A percentile compares a stretch with the other conserved stretches of the same genome.
These are phyloP conservation scores for Hystrix brachyura DNA, from an alignment of 2,113 vertebrate genomes.

Conservation along the genomic window DNA sequence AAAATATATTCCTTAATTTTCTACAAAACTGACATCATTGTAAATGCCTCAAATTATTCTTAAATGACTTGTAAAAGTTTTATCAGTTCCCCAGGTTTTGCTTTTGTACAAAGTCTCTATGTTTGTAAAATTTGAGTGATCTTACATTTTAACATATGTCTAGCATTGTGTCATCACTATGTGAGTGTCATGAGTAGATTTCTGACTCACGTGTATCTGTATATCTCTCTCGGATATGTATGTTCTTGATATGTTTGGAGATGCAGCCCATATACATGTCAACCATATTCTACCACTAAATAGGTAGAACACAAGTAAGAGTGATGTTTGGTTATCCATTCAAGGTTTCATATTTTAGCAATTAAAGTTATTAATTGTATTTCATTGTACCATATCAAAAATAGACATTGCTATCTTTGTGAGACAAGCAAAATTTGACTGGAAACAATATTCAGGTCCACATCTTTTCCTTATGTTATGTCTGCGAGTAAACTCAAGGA, in stretches of 20 bases:
- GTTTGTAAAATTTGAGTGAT: not conserved
- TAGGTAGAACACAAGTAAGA: not conserved
- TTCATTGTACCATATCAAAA: not conserved
- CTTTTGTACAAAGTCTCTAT: not conserved
- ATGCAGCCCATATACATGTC: not conserved
- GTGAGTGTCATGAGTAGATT: not conserved
- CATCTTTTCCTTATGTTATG: not conserved
- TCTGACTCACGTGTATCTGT: not conserved
- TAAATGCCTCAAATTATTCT: not conserved
- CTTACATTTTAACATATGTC: not conserved
- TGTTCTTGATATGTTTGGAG: not conserved
- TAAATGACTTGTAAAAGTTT: not conserved
- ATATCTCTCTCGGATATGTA: not conserved
- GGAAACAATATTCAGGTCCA: not conserved
- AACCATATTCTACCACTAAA: not conserved
- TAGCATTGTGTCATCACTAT: not conserved
- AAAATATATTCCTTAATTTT: not conserved
- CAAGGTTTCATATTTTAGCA: conserved; percentile 15
- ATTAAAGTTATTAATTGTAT: not conserved
- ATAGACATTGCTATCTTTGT: not conserved
- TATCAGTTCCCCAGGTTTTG: not conserved
- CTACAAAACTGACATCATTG: not conserved
- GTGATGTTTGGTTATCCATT: not conserved
- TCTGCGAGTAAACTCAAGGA: conserved; percentile 44
- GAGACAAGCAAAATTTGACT: conserved; percentile 39